Conservation (phyloP, 1,140 invertebrate species). For the Hermatobates lingyangjiaoensis region DNA sequence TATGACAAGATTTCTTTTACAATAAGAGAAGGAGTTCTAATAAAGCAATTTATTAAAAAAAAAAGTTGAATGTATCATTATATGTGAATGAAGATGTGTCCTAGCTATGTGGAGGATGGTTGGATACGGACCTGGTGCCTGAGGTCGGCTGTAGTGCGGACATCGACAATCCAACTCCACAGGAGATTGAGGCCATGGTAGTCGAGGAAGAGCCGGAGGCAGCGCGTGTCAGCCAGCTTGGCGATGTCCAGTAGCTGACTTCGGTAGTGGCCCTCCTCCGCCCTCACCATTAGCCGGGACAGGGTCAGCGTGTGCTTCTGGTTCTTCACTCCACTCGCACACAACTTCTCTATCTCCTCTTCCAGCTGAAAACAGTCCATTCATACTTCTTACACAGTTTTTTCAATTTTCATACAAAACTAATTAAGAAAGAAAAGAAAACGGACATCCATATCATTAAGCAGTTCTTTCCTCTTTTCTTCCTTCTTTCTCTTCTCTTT, state of each 20-base stretch:
- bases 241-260: constrained; percentile 42
- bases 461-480: constrained; percentile 22
- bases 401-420: no score
- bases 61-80: no score
- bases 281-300: constrained; percentile 77
- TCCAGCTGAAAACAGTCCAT: constrained; percentile 42
- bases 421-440: background rate
- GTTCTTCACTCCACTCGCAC: constrained; percentile 59
- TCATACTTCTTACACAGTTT: no score
- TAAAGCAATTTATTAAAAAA: no score
- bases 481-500: constrained; percentile 16
- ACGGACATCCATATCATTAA: constrained; percentile 43
- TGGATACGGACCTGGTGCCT: constrained; percentile 30
- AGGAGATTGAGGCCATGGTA: constrained; percentile 81
- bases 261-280: constrained; percentile 56
- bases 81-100: no score
- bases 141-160: constrained; percentile 26
- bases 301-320: constrained; percentile 70
- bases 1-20: no score
- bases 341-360: constrained; percentile 56
- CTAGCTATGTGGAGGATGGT: no score
- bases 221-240: constrained; percentile 53
- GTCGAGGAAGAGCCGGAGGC: constrained; percentile 74
- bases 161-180: constrained; percentile 77
- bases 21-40: no score